Conservation (phyloP, 2,113 vertebrate species). For the Ophthalmolycus amberensis region DNA sequence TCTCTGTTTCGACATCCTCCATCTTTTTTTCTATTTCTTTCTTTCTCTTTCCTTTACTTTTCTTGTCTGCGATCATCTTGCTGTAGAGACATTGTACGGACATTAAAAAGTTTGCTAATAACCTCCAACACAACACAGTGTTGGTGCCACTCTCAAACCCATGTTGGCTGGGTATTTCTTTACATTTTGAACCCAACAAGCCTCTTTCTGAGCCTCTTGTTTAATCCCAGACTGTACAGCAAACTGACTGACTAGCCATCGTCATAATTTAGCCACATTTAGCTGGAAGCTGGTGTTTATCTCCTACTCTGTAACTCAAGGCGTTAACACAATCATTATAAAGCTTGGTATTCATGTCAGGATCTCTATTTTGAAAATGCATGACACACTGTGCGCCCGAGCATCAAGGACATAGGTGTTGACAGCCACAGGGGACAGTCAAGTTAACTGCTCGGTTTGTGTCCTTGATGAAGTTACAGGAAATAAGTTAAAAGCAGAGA, state of each 20-base stretch:
- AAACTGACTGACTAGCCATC: not conserved
- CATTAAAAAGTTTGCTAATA: conserved; percentile 42
- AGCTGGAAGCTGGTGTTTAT: conserved; percentile 46
- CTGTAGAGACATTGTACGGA: not conserved
- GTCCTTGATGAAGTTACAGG: conserved; percentile 72
- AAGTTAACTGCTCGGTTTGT: conserved; percentile 68
- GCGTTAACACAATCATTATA: conserved; percentile 69
- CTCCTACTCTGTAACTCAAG: conserved; percentile 50
- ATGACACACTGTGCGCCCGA: conserved; percentile 63
- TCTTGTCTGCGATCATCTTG: not conserved
- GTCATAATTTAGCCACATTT: conserved; percentile 30
- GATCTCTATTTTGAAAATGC: conserved; percentile 74
- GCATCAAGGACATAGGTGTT: conserved; percentile 73
- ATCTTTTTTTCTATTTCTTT: conserved; percentile 13
- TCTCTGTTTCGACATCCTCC: conserved; percentile 39
- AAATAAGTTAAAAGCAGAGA: conserved; percentile 41
- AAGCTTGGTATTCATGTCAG: conserved; percentile 77
- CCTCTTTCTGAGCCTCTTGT: not conserved
- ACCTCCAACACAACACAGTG: conserved; percentile 24
- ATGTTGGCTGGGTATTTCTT: conserved; percentile 22
- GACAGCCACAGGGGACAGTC: conserved; percentile 72
- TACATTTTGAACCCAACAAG: conserved; percentile 14
- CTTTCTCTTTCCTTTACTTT: conserved; percentile 20
- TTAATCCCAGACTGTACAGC: conserved; percentile 12
- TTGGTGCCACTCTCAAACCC: conserved; percentile 12